Conservation (phyloP, 2,113 vertebrate species). For the Ciconia maguari region DNA sequence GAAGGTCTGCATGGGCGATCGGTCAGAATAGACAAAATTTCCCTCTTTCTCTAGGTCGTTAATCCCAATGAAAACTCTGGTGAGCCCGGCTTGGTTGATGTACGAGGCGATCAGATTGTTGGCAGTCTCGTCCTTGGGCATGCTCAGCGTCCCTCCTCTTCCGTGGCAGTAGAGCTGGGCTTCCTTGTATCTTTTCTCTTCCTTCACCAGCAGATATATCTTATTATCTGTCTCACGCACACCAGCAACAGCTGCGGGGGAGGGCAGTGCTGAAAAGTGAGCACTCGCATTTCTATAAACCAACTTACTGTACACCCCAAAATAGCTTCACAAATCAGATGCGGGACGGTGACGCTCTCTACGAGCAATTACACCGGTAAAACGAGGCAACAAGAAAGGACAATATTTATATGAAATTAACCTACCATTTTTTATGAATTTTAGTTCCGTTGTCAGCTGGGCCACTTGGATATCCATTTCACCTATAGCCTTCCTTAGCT, state of each 20-base stretch:
- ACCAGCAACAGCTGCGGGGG: constrained; percentile 97
- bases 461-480: constrained; percentile 95
- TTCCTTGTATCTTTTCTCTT: constrained; percentile 89
- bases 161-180: constrained; percentile 90
- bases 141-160: constrained; percentile 90
- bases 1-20: constrained; percentile 92
- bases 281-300: constrained; percentile 87
- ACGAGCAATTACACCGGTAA: background rate
- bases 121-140: constrained; percentile 92
- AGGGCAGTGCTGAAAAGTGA: constrained; percentile 97
- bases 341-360: background rate
- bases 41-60: constrained; percentile 92
- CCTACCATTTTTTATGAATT: constrained; percentile 97
- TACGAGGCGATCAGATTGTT: constrained; percentile 87
- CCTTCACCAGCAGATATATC: constrained; percentile 97
- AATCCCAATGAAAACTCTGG: constrained; percentile 91
- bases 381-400: background rate
- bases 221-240: constrained; percentile 94
- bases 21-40: constrained; percentile 87
- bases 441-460: constrained; percentile 88
- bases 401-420: background rate
- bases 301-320: constrained; percentile 70
- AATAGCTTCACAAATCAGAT: constrained; percentile 35
- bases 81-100: constrained; percentile 87
- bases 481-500: constrained; percentile 92